Evolutionary conservation across 2,797 vertebrate species (phyloP), one percentile per base, ranked within the genome.

Genomic region (Galago senegalensis): DNA sequence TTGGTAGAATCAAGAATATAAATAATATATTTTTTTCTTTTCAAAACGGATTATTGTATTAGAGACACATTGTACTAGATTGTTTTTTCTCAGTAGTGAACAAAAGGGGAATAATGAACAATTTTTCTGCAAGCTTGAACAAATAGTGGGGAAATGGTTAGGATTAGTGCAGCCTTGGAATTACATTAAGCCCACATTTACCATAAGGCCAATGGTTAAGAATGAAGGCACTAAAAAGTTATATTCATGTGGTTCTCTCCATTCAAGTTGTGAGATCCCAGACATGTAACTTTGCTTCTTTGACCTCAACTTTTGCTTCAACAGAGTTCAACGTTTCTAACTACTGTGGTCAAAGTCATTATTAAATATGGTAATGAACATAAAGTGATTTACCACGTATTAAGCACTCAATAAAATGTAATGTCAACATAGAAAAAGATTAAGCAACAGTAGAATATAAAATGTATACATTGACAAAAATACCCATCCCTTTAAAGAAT

Each of bases 1-100:
- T 56, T 88, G 11, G 34, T 46, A 61, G 46, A 37, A 40, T 43
- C 72, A 92, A 56, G 37, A 9, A 90, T 49, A n/a, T 82, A 82
- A 86, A 63, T 76, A 40, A 86, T 67, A 21, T 60, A 91, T 63
- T 10, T 80, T 89, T 91, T 92, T 53, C 29, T 67, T 84, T 29
- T 80, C 43, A 49, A 80, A 85, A 37, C 5, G 56, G 14, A 56
- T 85, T 80, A 43, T 7, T 81, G 5, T 20, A 58, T 53, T 89
- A 92, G 14, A 31, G 4, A 86, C 58, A 4, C 17, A 76, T 46
- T 87, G 17, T 65, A 40, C 14, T 4, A 53, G 16, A 29, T 20
- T 82, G 69, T 0, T 70, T 82, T 70, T 10, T 10, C 29, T 25
- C 37, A 20, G 4, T 70, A 17, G 25, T 67, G 43, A 75, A 65